Evolutionary conservation across 1,140 invertebrate species (phyloP), one percentile per base, ranked within the genome.

Genomic region (Listronotus oregonensis): DNA sequence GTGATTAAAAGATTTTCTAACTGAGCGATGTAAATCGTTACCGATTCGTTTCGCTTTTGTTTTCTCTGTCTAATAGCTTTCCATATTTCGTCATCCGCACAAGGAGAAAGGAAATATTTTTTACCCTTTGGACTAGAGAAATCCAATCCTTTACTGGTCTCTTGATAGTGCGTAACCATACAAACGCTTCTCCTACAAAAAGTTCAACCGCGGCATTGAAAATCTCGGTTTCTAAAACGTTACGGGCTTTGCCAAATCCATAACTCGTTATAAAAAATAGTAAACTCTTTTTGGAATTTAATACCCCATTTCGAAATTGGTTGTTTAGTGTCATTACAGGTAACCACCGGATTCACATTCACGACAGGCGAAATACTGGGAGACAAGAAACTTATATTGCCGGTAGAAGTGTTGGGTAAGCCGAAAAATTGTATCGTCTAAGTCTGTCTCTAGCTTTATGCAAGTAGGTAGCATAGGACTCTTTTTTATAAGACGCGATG

Each of bases 1-100:
- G 10, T 72, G 55, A 58, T 69, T 71, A 67, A 79, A 62, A 77
- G 67, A 37, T 75, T 73, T 52, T 75, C 67, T 68, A 78, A 73
- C n/a, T 69, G 54, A 1, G 76, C 66, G 6, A 77, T 55, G 55
- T 66, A 77, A 18, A 75, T 69, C 14, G 42, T 15, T 54, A 73
- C 62, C 8, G 58, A 42, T 69, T 79, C 76, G 54, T 73, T 59
- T 42, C 54, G 63, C 2, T 71, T 68, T 51, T 76, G 74, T n/a
- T 68, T 74, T 18, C 75, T 56, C 11, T 37, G 37, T 49, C 69
- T 73, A 40, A 76, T 75, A 66, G 75, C 69, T 2, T 67, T 40
- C 61, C 76, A 70, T 17, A 78, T 64, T 34, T 70, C 58, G 18
- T 77, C 75, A 64, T 77, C 72, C 47, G 71, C n/a, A n/a, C 75